Evolutionary conservation across 1,140 invertebrate genomes (phyloP).

Genomic region (Ips typographus): DNA sequence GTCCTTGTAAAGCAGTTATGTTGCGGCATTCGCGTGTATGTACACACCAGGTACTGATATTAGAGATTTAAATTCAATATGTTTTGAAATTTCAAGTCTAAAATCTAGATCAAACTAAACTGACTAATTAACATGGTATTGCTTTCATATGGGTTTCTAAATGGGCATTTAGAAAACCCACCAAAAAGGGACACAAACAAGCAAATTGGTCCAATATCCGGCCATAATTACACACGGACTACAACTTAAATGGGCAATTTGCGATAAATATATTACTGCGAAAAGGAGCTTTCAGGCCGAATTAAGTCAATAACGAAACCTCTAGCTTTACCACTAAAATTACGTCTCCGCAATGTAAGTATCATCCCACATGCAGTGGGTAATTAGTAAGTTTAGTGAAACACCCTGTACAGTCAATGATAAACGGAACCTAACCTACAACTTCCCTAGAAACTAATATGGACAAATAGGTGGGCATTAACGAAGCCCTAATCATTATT

Average conservation of each 20-base stretch:
- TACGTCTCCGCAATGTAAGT: neutral
- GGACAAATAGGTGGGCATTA: neutral
- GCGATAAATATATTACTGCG: constrained; percentile 7
- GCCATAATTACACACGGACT: constrained; percentile 15
- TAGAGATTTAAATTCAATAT: no score
- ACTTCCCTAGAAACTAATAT: neutral
- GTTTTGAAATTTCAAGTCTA: no score
- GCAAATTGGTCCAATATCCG: constrained; percentile 7
- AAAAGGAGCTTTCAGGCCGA: constrained; percentile 7
- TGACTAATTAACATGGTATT: no score
- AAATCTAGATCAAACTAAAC: no score
- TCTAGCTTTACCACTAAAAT: neutral
- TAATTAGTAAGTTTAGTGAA: neutral
- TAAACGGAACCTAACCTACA: neutral
- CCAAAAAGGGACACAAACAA: no score
- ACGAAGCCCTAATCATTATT: constrained; percentile 1
- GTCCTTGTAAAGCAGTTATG: no score
- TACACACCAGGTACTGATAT: no score
- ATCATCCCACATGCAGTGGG: neutral
- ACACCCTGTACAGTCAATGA: neutral
- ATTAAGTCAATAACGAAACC: constrained; percentile 6
- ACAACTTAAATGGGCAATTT: constrained; percentile 15
- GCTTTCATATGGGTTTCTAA: no score
- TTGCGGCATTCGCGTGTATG: no score
- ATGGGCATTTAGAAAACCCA: no score